A percentile compares a stretch with the other conserved stretches of the same genome.
Conservation (phyloP, 2,888 invertebrate genomes). For the Heliconius cydno region DNA sequence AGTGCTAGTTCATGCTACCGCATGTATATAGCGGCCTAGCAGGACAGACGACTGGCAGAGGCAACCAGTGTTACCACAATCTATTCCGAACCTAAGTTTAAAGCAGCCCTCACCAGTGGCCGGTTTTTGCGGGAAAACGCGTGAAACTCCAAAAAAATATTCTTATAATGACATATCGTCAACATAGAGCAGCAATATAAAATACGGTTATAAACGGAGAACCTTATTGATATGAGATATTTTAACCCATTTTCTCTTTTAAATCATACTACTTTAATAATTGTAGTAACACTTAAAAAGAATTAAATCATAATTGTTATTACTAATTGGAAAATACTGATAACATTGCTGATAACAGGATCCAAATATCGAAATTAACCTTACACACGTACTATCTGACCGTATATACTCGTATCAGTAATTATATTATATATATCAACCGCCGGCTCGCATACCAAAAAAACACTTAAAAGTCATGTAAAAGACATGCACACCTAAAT, state of each 20-base stretch:
- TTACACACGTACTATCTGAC: neutral
- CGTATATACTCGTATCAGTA: neutral
- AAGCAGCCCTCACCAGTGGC: no score
- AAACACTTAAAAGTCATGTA: neutral
- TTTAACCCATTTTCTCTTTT: no score
- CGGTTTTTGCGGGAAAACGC: no score
- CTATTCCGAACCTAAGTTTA: no score
- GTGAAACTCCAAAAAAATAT: no score
- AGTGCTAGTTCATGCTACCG: no score
- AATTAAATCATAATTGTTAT: neutral
- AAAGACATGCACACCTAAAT: slow-evolving; percentile 8
- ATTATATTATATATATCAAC: neutral
- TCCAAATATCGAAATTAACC: neutral
- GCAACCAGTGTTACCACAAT: no score
- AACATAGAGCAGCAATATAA: no score
- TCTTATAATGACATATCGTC: no score
- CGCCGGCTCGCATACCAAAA: neutral
- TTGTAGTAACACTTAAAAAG: neutral
- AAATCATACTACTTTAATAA: neutral
- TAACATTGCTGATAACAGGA: neutral
- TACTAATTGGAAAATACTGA: neutral
- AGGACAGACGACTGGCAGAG: no score
- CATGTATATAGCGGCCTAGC: no score
- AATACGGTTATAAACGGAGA: no score
- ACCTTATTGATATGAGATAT: neutral